Evolutionary conservation across 2,113 vertebrate species (phyloP), one percentile per base, ranked within the genome.

Genomic region (Pachycephala philippinensis): DNA sequence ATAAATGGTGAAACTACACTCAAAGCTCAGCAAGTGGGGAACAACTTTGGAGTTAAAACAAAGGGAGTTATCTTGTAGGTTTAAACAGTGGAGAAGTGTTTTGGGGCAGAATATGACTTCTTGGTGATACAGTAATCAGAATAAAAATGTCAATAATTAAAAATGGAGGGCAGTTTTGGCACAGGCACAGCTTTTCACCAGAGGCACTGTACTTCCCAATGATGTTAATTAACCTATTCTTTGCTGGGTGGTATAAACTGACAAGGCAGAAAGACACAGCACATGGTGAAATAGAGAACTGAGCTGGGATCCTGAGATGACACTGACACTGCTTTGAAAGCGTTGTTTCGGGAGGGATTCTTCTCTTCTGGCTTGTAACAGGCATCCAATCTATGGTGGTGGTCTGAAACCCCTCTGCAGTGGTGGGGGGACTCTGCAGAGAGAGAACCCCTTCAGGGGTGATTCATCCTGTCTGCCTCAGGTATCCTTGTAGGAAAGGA

Each of bases 261-360:
- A 47, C 0, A 10, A 49, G 39, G 52, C 16, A 77, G 68, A 63
- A 91, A 84, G 61, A 18, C 60, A 40, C 18, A 78, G 49, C 26
- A 57, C 45, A 9, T 42, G 10, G 49, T 76, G 15, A 56, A 89
- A 49, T 2, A 60, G 61, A 45, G 44, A 31, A 42, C 33, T 49
- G 40, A 68, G 44, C 30, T 84, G 70, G 69, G 40, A 82, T 76
- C 44, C 74, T 87, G 57, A 68, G 53, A 59, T 40, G 79, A n/a
- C 45, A 44, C 35, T 37, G 66, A 60, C 28, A 33, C 30, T 89
- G 26, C 59, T 92, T 86, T 90, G 42, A 66, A 93, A 53, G 33
- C 15, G 11, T 61, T 3, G 0, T 30, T 86, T 92, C 0, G 0
- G 30, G 42, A 90, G 50, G 15, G 26, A 80, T 80, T 88, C 3